Conservation (phyloP, 2,113 vertebrate genomes). For the Xenopus tropicalis region UCB_Xtro_10.0 CM004445.2:107347501-107348000, state of each 20-base stretch:
- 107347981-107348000: too few relatives aligned
- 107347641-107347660: too few relatives aligned
- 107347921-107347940: constrained; percentile 57
- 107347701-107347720: constrained; percentile 82
- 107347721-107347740: constrained; percentile 91
- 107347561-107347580: too few relatives aligned
- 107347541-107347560: too few relatives aligned
- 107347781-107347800: constrained; percentile 71
- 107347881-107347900: constrained; percentile 71
- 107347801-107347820: constrained; percentile 76
- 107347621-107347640: too few relatives aligned
- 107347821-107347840: constrained; percentile 65
- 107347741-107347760: constrained; percentile 84
- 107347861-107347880: constrained; percentile 73
- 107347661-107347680: too few relatives aligned
- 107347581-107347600: too few relatives aligned
- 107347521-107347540: too few relatives aligned
- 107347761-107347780: constrained; percentile 75
- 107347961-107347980: too few relatives aligned
- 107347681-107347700: constrained; percentile 59
- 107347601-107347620: too few relatives aligned
- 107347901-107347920: constrained; percentile 78
- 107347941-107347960: too few relatives aligned
- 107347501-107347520: too few relatives aligned
- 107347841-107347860: constrained; percentile 68